These are phyloP conservation scores for Danionella cerebrum DNA, from an alignment of 2,113 vertebrate genomes.

Conservation along the genomic window DNA sequence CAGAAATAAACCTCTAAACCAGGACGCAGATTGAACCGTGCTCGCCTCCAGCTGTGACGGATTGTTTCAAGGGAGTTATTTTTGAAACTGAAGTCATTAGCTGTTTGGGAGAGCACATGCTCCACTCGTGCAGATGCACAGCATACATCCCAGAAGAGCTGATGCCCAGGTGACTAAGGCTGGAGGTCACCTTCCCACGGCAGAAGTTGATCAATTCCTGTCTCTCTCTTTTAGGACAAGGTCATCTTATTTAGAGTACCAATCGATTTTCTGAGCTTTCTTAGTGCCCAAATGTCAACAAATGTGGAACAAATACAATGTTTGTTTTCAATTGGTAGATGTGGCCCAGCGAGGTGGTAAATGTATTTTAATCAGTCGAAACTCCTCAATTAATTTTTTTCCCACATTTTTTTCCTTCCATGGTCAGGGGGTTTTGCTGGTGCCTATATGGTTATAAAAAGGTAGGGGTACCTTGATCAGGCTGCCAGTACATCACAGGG, in stretches of 20 bases:
- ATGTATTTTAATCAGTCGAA: neutral
- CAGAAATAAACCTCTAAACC: slow-evolving; percentile 27
- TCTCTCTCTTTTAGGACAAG: slow-evolving; percentile 12
- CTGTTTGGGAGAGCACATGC: slow-evolving; percentile 3
- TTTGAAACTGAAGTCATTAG: slow-evolving; percentile 34
- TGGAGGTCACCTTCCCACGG: slow-evolving; percentile 30
- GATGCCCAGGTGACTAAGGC: slow-evolving; percentile 15
- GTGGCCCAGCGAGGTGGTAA: neutral
- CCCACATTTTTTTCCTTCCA: neutral
- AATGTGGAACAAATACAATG: neutral
- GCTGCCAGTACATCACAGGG: no score
- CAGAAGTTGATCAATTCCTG: slow-evolving; percentile 30
- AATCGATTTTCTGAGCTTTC: neutral
- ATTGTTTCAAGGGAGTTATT: slow-evolving; percentile 24
- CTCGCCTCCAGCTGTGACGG: slow-evolving; percentile 26
- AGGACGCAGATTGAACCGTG: slow-evolving; percentile 15
- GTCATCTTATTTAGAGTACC: slow-evolving; percentile 12
- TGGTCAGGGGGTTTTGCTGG: no score
- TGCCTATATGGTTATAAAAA: no score
- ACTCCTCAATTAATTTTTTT: neutral
- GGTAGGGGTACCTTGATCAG: no score
- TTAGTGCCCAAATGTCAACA: slow-evolving; percentile 8
- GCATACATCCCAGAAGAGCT: slow-evolving; percentile 26
- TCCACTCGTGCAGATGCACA: slow-evolving; percentile 18
- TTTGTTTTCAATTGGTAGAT: slow-evolving; percentile 1